Evolutionary conservation across 2,888 invertebrate genomes (phyloP).

Genomic region (Lochmaea crataegi): DNA sequence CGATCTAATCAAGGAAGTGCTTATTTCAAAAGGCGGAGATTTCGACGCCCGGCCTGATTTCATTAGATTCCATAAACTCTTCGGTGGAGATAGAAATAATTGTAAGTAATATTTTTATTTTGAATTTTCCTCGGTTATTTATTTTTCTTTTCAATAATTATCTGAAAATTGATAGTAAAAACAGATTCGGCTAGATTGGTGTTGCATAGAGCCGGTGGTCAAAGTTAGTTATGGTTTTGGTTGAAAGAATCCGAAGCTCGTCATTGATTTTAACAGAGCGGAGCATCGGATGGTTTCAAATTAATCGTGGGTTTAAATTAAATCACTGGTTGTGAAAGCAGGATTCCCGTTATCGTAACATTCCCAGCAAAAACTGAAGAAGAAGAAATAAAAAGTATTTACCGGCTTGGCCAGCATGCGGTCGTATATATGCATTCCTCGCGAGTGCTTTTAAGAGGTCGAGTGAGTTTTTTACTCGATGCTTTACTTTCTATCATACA

Average conservation of each 20-base stretch:
- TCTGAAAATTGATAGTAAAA: neutral
- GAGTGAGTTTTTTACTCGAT: conserved; percentile 49
- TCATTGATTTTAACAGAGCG: conserved; percentile 42
- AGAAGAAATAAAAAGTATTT: conserved; percentile 34
- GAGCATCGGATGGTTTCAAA: conserved; percentile 44
- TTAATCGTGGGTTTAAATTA: conserved; percentile 41
- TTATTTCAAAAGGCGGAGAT: conserved; percentile 82
- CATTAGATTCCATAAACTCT: conserved; percentile 81
- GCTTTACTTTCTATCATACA: conserved; percentile 61
- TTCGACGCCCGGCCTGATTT: conserved; percentile 89
- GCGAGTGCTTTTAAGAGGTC: conserved; percentile 47
- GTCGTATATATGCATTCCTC: conserved; percentile 13
- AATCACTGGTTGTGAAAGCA: conserved; percentile 51
- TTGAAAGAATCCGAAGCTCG: conserved; percentile 46
- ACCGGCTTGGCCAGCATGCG: conserved; percentile 24
- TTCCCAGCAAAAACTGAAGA: conserved; percentile 50
- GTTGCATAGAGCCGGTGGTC: neutral
- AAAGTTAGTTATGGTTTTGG: conserved; percentile 3
- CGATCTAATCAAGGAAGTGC: conserved; percentile 77
- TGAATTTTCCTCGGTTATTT: conserved; percentile 21
- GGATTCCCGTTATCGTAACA: conserved; percentile 52
- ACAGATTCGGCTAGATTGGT: neutral
- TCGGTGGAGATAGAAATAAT: conserved; percentile 87
- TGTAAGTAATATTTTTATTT: conserved; percentile 73
- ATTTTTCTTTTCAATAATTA: neutral